These are phyloP conservation scores for Heliconius eleuchia DNA, from an alignment of 1,140 invertebrate species.

Conservation along the genomic window DNA sequence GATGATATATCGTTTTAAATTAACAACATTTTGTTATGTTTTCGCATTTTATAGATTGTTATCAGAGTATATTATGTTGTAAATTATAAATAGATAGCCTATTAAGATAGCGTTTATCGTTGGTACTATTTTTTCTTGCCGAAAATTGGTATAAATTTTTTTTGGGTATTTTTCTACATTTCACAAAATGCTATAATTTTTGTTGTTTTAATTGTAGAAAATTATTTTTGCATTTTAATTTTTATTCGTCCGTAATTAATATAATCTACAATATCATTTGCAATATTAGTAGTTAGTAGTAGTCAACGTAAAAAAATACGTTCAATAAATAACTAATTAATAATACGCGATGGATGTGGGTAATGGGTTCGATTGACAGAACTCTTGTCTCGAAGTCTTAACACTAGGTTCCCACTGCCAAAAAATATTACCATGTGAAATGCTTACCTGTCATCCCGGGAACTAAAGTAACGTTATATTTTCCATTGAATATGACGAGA, in stretches of 20 bases:
- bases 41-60: background rate
- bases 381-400: too few species aligned
- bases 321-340: too few species aligned
- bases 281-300: too few species aligned
- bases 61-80: background rate
- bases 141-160: background rate
- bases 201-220: too few species aligned
- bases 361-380: too few species aligned
- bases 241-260: background rate
- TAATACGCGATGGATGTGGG: too few species aligned
- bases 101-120: conserved; percentile 3
- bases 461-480: conserved; percentile 66
- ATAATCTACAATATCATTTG: too few species aligned
- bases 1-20: conserved; percentile 9
- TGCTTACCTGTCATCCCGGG: conserved; percentile 61
- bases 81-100: conserved; percentile 5
- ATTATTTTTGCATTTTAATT: too few species aligned
- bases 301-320: too few species aligned
- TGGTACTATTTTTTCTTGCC: background rate
- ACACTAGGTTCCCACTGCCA: too few species aligned
- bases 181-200: too few species aligned
- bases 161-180: too few species aligned
- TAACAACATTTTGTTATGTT: background rate
- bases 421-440: background rate
- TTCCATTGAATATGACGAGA: conserved; percentile 62